phyloP scores from a whole-genome alignment of 2,888 invertebrate genomes.

The Pristionchus arcanus region DNA sequence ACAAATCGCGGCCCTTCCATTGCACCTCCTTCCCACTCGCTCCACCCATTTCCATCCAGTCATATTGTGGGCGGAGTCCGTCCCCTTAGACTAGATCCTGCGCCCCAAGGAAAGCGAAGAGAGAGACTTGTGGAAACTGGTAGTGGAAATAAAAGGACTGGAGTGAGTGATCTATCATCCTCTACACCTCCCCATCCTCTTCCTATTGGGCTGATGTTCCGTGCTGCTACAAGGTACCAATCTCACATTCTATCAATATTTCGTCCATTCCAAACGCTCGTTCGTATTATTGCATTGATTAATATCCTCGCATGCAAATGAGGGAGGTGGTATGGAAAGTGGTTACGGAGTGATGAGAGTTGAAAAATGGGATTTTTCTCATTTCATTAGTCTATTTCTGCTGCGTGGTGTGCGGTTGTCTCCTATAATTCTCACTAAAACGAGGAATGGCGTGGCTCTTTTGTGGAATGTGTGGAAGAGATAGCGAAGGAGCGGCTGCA shows the following conservation, averaged over 20 bases:
- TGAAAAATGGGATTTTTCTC: not conserved
- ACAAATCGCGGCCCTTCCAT: not conserved
- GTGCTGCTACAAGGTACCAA: not conserved
- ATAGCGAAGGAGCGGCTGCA: not conserved
- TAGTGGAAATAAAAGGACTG: not conserved
- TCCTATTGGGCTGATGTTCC: not conserved
- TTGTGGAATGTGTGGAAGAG: slow-evolving; percentile 21
- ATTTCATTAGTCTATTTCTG: not conserved
- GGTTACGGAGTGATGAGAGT: not conserved
- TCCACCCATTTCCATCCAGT: slow-evolving; percentile 4
- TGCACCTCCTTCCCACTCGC: not conserved
- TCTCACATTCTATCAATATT: not conserved
- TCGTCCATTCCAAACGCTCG: too few relatives aligned
- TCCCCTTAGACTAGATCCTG: slow-evolving; percentile 30
- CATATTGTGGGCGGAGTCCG: not conserved
- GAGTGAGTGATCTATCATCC: not conserved
- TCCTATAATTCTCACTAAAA: not conserved
- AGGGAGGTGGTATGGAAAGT: not conserved
- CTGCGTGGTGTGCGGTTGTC: slow-evolving; percentile 1
- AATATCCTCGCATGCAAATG: not conserved
- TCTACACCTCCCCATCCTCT: not conserved
- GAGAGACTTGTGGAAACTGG: not conserved
- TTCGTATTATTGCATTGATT: not conserved
- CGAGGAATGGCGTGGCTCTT: slow-evolving; percentile 46
- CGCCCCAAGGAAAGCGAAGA: slow-evolving; percentile 24